phyloP scores from a whole-genome alignment of 2,797 vertebrate genomes.

The Carcharodon carcharias region DNA sequence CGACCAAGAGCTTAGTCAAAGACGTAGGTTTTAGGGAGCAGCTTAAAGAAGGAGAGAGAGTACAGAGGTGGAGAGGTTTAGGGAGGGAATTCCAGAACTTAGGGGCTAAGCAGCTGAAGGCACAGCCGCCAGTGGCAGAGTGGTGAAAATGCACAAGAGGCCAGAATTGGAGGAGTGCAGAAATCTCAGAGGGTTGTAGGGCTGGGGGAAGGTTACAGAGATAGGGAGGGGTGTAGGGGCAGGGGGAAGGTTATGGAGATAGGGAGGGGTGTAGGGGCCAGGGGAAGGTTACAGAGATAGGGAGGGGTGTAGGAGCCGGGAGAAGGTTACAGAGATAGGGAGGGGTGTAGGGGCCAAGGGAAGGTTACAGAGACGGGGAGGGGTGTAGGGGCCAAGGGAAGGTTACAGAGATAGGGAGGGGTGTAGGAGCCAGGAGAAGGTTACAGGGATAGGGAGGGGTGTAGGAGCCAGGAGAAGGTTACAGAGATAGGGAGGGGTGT shows the following conservation, averaged over 20 bases:
- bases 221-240: background rate
- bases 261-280: background rate
- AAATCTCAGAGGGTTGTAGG: too few species aligned
- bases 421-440: too few species aligned
- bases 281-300: background rate
- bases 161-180: too few species aligned
- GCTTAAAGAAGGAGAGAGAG: too few species aligned
- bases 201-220: background rate
- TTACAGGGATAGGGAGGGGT: background rate
- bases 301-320: background rate
- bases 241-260: background rate
- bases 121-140: too few species aligned
- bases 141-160: too few species aligned
- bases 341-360: background rate
- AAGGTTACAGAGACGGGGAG: background rate
- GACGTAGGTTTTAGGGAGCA: too few species aligned
- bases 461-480: background rate
- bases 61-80: too few species aligned
- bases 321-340: background rate
- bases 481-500: background rate
- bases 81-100: too few species aligned
- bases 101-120: too few species aligned
- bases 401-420: background rate
- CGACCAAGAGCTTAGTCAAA: too few species aligned
- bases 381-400: background rate